Base-by-base conservation (phyloP, 2,797 vertebrate genomes). In the Triplophysa bombifrons region DNA sequence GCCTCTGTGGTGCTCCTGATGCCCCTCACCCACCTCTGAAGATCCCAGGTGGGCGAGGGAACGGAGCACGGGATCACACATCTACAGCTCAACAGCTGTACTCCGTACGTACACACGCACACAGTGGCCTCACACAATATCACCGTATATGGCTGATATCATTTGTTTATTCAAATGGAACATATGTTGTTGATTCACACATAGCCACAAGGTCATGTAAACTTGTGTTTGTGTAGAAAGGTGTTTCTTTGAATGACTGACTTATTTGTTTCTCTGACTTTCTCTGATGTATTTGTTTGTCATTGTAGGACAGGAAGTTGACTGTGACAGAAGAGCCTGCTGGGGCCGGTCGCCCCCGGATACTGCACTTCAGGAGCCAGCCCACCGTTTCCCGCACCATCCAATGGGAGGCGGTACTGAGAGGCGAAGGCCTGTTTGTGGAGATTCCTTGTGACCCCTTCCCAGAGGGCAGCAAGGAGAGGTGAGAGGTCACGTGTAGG, bases 391-490 rank as follows among this genome's bases (percentile, higher is more conserved):
- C 88, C 82, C 93, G 89, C 83, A 85, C 88, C 0, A 90, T 93
- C 74, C 89, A 93, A 81, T 94, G 94, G 94, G 91, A 94, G 58
- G 93, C 93, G 73, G 93, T 93, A 72, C 84, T 94, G 1, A 91
- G 89, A 75, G 92, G 88, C 73, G 89, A 87, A 14, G 90, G 90
- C 16, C 93, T 95, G 80, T 95, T 93, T 1, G 90, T 95, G 87
- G 94, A 95, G 89, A 92, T 95, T 84, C 93, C 94, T 77, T 83
- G 82, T 19, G 93, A 92, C 77, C 86, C 90, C 11, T 92, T 95
- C 81, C 93, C 93, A 55, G 94, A 95, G 85, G 94, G 94, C 91
- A 94, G 94, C 89, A 95, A 95, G 86, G 94, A 95, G 86, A 95
- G 94, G 94, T 95, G 80, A 88, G 89, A 2, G 48, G 25, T 48